Base-by-base conservation (phyloP, 2,797 vertebrate genomes). In the Gymnopithys bicolor region DNA sequence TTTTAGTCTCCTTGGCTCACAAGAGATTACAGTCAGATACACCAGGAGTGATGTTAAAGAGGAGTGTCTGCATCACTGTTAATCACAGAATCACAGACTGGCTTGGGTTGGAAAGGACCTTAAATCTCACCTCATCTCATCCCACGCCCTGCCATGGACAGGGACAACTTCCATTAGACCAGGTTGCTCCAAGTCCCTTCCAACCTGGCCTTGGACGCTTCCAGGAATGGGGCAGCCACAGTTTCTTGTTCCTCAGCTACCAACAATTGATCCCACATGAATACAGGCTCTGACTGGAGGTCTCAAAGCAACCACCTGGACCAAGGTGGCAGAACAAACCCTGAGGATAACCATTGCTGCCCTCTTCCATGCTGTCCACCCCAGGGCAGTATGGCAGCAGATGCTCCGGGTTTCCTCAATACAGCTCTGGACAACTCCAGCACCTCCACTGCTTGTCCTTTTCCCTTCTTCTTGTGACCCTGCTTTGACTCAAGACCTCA, bases 371-470 rank as follows among this genome's bases (percentile, higher is more conserved):
- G 55, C 59, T 73, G 59, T 9, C 32, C 43, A 7, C 46, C 58
- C 37, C 4, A 5, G 33, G 52, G 6, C 37, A 67, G 33, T 30
- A 19, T 0, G 0, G 19, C 33, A 81, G 45, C 23, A 58, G n/a
- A 35, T 39, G 16, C 5, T 74, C 22, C 49, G 35, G 33, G 41
- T 55, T 74, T 51, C 24, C 19, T 9, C 5, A 3, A 49, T 28
- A 8, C 35, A 74, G 64, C 73, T 73, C 62, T 63, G 68, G 56
- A 79, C 41, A 35, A 27, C 21, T 35, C 41, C 21, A 71, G 58
- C 27, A 27, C 35, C 0, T 0, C 32, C 1, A 0, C 62, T 66
- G 24, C 43, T 17, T 7, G 1, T 53, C 67, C 2, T 1, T 35
- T 32, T 39, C 41, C 28, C 55, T 53, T 49, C 69, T 19, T 52